These are phyloP conservation scores for Lucilia sericata DNA, from an alignment of 1,140 invertebrate species.

Conservation along the genomic window DNA sequence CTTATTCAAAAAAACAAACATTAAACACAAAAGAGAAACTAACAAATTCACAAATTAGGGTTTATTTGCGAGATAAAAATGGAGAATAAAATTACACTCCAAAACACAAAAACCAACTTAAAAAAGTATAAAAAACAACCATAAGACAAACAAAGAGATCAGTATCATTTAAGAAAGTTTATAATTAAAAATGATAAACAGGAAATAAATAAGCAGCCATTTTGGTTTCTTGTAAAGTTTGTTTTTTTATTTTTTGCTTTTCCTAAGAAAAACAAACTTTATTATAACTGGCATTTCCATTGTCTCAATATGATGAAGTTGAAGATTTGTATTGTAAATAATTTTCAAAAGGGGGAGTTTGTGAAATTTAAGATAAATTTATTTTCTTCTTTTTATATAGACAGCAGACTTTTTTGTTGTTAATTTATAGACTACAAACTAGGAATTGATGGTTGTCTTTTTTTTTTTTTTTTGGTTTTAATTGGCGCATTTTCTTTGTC, in stretches of 20 bases:
- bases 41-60: background rate
- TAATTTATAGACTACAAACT: too few relatives aligned
- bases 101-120: background rate
- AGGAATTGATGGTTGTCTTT: too few relatives aligned
- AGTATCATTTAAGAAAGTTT: slow-evolving; percentile 17
- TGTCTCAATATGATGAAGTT: background rate
- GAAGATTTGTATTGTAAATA: too few relatives aligned
- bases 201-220: slow-evolving; percentile 12
- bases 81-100: background rate
- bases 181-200: slow-evolving; percentile 17
- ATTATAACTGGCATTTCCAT: slow-evolving; percentile 1
- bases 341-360: too few relatives aligned
- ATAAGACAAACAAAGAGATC: background rate
- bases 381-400: too few relatives aligned
- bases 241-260: background rate
- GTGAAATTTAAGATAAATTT: too few relatives aligned
- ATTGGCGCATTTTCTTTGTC: too few relatives aligned
- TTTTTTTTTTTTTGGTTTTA: too few relatives aligned
- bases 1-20: background rate
- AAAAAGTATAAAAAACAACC: background rate
- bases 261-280: background rate
- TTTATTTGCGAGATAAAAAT: background rate
- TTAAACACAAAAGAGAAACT: background rate
- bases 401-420: too few relatives aligned
- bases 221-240: background rate